phyloP scores from a whole-genome alignment of 92 coral and sea anemone genomes.

The Paragorgia papillata region DNA sequence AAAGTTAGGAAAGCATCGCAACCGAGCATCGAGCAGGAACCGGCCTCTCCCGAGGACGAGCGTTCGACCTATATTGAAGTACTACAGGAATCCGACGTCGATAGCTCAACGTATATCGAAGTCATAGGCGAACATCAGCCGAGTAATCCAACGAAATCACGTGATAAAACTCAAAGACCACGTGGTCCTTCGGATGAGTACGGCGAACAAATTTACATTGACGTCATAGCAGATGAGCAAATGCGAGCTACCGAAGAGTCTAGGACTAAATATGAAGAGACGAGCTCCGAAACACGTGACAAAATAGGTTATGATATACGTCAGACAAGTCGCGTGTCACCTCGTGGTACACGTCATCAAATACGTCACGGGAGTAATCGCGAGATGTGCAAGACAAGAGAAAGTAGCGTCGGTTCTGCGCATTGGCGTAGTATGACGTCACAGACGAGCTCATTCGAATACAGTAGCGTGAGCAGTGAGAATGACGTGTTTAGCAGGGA shows the following conservation, averaged over 20 bases:
- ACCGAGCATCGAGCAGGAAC: neutral
- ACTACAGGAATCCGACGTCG: no score
- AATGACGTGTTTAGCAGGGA: slow-evolving; percentile 20
- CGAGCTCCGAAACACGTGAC: neutral
- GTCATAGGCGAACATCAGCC: neutral
- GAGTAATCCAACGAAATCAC: neutral
- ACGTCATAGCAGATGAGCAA: neutral
- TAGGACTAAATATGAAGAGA: no score
- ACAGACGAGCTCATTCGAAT: neutral
- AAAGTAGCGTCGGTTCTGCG: neutral
- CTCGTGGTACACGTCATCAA: no score
- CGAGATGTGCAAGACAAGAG: neutral
- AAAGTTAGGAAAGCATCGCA: neutral
- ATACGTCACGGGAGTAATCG: neutral
- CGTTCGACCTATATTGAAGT: neutral
- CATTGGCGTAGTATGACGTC: neutral
- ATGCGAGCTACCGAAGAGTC: no score
- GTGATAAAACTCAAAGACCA: neutral
- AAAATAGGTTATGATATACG: no score
- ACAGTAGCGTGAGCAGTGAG: slow-evolving; percentile 42
- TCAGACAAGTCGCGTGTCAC: no score
- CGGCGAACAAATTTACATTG: neutral
- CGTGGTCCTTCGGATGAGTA: neutral
- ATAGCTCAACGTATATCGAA: no score
- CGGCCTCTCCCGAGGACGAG: neutral